Base-by-base conservation (phyloP, 2,797 vertebrate species). In the Menidia menidia region DNA sequence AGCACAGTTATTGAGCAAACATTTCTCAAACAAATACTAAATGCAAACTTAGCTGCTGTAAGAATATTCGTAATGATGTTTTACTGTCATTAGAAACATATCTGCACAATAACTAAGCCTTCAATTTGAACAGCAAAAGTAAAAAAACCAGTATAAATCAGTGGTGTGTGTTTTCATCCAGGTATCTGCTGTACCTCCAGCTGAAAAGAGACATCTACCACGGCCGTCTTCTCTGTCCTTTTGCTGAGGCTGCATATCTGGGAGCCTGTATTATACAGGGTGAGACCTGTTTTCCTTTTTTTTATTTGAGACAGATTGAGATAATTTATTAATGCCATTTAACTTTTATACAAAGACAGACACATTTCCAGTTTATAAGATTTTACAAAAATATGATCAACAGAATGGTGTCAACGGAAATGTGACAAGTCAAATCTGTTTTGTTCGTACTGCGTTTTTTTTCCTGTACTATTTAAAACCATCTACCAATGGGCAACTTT, bases 161-260 rank as follows among this genome's bases (percentile, higher is more conserved):
- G 30, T 41, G 14, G 59, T 62, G 54, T 59, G 18, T 71, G 56
- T 67, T 35, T 83, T 51, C 78, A 19, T 78, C 52, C 90, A 99
- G 98, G 87, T 99, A 98, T 81, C 97, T 99, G 62, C 85, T 99
- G 76, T 99, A 98, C 77, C 94, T 99, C 68, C 98, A 99, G 89
- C 78, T 99, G 87, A 99, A 99, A 90, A 96, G 98, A 77, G 98
- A 99, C 18, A 95, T 99, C 88, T 98, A 98, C 85, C 98, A 99
- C 1, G 98, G 98, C 11, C 96, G 98, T 64, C 93, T 99, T 76
- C 94, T 99, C 58, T 99, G 98, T 71, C 97, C 96, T 14, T 97
- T 98, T 77, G 94, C 95, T 51, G 97, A 99, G 80, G 98, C 98
- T 83, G 97, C 96, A 31, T 98, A 96, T 85, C 88, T 99, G 75